A percentile compares a stretch with the other conserved stretches of the same genome.
Evolutionary conservation across 2,797 vertebrate genomes (phyloP).

Genomic region (Acropternis orthonyx): DNA sequence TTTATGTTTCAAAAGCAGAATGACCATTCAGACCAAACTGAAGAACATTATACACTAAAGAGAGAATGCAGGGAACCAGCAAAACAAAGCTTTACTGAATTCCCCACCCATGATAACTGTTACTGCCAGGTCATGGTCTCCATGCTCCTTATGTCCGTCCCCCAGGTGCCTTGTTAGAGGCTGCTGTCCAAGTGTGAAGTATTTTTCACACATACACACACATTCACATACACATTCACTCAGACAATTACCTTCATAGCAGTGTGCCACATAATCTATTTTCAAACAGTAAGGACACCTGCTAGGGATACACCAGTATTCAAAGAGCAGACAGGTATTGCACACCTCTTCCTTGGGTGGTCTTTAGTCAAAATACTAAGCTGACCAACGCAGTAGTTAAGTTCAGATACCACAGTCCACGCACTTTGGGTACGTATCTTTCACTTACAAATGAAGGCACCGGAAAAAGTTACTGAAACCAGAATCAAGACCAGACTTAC

Average conservation of each 20-base stretch:
- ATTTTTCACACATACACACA: background rate
- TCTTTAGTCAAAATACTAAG: background rate
- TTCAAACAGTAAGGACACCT: background rate
- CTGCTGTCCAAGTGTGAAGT: background rate
- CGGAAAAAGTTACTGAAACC: background rate
- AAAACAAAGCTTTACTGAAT: background rate
- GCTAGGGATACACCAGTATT: background rate
- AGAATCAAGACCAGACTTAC: background rate
- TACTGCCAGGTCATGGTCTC: background rate
- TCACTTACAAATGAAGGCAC: background rate
- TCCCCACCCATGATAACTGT: fast-evolving
- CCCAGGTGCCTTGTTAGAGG: fast-evolving
- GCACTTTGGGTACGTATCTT: background rate
- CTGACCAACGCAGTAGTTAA: background rate
- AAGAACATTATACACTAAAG: background rate
- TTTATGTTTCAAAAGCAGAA: background rate
- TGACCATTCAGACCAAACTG: background rate
- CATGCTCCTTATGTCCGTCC: background rate
- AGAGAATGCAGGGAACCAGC: background rate
- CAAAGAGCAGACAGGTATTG: background rate
- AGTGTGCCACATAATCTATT: background rate
- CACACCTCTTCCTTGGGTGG: background rate
- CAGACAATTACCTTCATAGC: background rate
- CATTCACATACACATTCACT: background rate
- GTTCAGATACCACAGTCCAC: background rate